Conservation (phyloP, 1,140 invertebrate genomes). For the Pinna nobilis region DNA sequence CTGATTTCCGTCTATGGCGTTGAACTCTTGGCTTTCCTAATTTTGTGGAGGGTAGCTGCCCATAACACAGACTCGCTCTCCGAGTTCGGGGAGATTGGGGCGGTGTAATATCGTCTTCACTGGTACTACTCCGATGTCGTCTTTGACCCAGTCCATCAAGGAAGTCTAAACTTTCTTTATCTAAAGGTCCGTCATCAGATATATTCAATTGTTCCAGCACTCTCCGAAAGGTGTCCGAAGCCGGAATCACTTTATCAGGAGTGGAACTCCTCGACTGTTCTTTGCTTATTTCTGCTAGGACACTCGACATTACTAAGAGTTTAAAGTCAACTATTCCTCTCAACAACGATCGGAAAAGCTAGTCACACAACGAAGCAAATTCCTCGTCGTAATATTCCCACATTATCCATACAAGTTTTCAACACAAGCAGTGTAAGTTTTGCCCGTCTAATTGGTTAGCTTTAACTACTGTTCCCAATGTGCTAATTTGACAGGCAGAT, state of each 20-base stretch:
- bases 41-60: slow-evolving; percentile 5
- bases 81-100: not conserved
- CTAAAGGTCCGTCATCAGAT: slow-evolving; percentile 5
- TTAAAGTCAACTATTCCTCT: too few species aligned
- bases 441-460: too few species aligned
- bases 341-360: too few species aligned
- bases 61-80: not conserved
- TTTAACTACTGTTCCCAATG: too few species aligned
- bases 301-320: not conserved
- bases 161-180: slow-evolving; percentile 33
- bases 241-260: slow-evolving; percentile 19
- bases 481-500: too few species aligned
- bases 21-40: not conserved
- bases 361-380: too few species aligned
- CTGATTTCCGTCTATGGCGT: slow-evolving; percentile 21
- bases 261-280: slow-evolving; percentile 8
- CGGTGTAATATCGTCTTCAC: not conserved
- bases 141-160: slow-evolving; percentile 2
- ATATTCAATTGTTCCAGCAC: slow-evolving; percentile 35
- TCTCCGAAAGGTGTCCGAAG: slow-evolving; percentile 27
- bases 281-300: not conserved
- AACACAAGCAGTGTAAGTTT: too few species aligned
- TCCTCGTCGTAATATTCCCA: too few species aligned
- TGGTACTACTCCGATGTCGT: not conserved
- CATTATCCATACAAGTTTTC: too few species aligned